phyloP scores from a whole-genome alignment of 2,888 invertebrate genomes.

The Euplexia lucipara region DNA sequence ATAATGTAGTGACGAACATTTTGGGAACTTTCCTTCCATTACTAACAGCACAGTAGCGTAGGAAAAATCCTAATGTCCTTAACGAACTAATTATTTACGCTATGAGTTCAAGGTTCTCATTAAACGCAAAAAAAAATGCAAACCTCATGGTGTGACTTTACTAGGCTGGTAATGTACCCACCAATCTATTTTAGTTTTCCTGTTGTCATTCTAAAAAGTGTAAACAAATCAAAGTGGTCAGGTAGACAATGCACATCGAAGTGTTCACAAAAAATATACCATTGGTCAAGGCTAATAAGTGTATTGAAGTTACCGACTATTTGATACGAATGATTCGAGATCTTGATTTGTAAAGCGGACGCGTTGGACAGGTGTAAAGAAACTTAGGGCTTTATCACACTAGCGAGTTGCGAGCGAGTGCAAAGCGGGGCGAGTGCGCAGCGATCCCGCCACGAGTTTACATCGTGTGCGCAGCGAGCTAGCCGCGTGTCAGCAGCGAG shows the following conservation, averaged over 20 bases:
- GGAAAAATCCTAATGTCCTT: slow-evolving; percentile 20
- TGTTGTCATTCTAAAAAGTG: slow-evolving; percentile 23
- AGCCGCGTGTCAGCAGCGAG: too few relatives aligned
- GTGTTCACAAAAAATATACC: slow-evolving; percentile 31
- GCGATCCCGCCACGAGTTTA: too few relatives aligned
- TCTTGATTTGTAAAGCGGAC: background rate
- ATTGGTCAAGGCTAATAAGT: slow-evolving; percentile 29
- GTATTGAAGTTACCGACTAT: slow-evolving; percentile 30
- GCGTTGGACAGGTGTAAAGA: background rate
- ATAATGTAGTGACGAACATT: background rate
- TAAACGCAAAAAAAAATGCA: slow-evolving; percentile 21
- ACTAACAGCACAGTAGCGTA: background rate
- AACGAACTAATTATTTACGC: slow-evolving; percentile 29
- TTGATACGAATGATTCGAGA: background rate
- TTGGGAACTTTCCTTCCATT: background rate
- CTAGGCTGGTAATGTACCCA: background rate
- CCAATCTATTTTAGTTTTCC: slow-evolving; percentile 39
- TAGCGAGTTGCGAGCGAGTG: too few relatives aligned
- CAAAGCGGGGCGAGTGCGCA: too few relatives aligned
- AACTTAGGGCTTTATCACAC: background rate
- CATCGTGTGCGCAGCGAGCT: too few relatives aligned
- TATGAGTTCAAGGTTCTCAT: slow-evolving; percentile 35
- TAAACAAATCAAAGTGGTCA: slow-evolving; percentile 37
- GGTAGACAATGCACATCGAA: slow-evolving; percentile 43
- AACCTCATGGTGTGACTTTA: slow-evolving; percentile 38